These are phyloP conservation scores for Lepidocolaptes lacrymiger DNA, from an alignment of 2,797 vertebrate species.

Conservation along the genomic window DNA sequence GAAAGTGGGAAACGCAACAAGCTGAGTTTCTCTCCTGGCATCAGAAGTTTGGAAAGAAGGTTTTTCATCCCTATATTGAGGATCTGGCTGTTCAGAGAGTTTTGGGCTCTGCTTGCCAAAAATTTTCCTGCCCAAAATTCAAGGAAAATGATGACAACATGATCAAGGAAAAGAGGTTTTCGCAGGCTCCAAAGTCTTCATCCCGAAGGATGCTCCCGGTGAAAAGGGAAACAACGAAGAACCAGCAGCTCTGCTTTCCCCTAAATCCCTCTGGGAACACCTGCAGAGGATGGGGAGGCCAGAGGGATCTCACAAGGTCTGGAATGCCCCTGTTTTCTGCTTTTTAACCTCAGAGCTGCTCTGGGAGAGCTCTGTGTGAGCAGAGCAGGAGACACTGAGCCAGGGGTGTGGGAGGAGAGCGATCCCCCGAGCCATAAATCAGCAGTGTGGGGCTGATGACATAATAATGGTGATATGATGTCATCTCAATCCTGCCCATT, in stretches of 20 bases:
- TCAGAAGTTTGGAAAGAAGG: not conserved
- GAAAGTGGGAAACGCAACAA: not conserved
- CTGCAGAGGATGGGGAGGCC: not conserved
- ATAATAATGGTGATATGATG: conserved; percentile 22
- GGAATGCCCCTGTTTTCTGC: accelerated
- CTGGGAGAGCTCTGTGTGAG: not conserved
- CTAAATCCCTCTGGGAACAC: not conserved
- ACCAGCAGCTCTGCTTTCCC: accelerated
- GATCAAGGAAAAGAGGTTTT: not conserved
- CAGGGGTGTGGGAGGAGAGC: not conserved
- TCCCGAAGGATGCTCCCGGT: not conserved
- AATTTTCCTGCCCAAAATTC: not conserved
- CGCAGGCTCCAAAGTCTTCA: not conserved
- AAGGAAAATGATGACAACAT: not conserved
- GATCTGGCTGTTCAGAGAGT: not conserved
- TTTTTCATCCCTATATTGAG: not conserved
- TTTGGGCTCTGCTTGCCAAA: accelerated
- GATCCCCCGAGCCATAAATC: not conserved
- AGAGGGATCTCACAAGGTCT: not conserved
- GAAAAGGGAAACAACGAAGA: not conserved
- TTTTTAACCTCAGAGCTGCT: not conserved
- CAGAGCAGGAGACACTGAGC: not conserved
- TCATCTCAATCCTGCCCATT: conserved; percentile 12
- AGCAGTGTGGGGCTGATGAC: not conserved
- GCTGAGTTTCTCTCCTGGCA: not conserved